These are phyloP conservation scores for Asobara japonica DNA, from an alignment of 1,140 invertebrate genomes.

Conservation along the genomic window DNA sequence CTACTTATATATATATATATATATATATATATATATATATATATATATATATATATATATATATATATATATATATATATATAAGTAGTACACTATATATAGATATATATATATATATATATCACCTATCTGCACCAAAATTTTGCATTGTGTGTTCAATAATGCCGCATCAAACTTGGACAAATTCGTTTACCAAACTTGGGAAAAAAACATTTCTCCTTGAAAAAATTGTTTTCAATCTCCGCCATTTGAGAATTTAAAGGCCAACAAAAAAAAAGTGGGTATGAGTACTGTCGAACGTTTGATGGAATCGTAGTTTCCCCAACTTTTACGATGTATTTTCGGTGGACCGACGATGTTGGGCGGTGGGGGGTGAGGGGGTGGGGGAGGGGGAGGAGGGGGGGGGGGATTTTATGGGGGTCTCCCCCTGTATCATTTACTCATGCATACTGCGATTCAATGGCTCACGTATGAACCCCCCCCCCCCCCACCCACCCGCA, in stretches of 20 bases:
- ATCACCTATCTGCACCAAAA: neutral
- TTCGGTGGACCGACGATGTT: neutral
- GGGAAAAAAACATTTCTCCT: neutral
- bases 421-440: neutral
- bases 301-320: slow-evolving; percentile 24
- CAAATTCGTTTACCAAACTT: neutral
- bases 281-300: neutral
- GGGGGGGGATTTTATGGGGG: slow-evolving; percentile 9
- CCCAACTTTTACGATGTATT: slow-evolving; percentile 27
- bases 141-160: neutral
- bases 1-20: no score
- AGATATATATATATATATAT: no score
- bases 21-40: no score
- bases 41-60: no score
- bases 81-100: no score
- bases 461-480: neutral
- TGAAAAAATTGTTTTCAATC: slow-evolving; percentile 16
- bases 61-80: no score
- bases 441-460: neutral
- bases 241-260: neutral
- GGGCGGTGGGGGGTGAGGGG: no score
- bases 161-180: neutral
- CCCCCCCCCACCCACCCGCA: neutral
- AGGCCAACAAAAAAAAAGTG: neutral
- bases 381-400: neutral